Evolutionary conservation across 64 coral and sea anemone species (phyloP).

Genomic region (Dendrophyllia cribrosa): DNA sequence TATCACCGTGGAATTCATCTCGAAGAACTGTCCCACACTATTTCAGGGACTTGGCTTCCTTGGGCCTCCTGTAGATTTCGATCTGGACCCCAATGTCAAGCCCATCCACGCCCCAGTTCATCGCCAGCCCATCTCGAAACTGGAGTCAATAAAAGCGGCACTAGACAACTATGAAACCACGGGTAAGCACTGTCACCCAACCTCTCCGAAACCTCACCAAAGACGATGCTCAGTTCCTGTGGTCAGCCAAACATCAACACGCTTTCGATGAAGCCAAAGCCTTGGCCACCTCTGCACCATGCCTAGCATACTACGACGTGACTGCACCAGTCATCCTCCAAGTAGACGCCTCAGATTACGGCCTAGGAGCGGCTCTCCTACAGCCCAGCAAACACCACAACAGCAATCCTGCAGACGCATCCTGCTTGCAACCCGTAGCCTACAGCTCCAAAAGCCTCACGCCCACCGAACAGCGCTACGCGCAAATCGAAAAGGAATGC

Average conservation of each 20-base stretch:
- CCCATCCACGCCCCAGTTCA: constrained; percentile 51
- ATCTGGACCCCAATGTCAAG: constrained; percentile 21
- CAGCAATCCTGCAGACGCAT: not conserved
- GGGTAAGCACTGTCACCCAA: constrained; percentile 46
- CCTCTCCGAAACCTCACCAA: constrained; percentile 5
- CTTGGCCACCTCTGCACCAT: constrained; percentile 31
- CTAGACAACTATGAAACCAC: constrained; percentile 42
- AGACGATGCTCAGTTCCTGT: constrained; percentile 32
- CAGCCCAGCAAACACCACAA: not conserved
- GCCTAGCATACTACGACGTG: constrained; percentile 24
- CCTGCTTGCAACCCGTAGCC: not conserved
- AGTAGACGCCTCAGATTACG: constrained; percentile 30
- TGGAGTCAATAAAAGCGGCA: constrained; percentile 42
- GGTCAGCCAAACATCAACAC: constrained; percentile 29
- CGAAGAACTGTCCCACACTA: constrained; percentile 21
- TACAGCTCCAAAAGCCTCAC: constrained; percentile 41
- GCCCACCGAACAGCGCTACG: not conserved
- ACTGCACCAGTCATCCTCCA: constrained; percentile 29
- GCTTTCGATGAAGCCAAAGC: constrained; percentile 47
- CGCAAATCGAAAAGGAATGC: constrained; percentile 11
- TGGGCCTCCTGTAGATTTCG: constrained; percentile 18
- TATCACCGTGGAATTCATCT: constrained; percentile 41
- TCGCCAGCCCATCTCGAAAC: constrained; percentile 42
- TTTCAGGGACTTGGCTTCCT: constrained; percentile 57
- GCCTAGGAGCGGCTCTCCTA: constrained; percentile 7